A percentile compares a stretch with the other conserved stretches of the same genome.
phyloP scores from a whole-genome alignment of 2,888 invertebrate species.

The Drosophila glabriapex region DNA sequence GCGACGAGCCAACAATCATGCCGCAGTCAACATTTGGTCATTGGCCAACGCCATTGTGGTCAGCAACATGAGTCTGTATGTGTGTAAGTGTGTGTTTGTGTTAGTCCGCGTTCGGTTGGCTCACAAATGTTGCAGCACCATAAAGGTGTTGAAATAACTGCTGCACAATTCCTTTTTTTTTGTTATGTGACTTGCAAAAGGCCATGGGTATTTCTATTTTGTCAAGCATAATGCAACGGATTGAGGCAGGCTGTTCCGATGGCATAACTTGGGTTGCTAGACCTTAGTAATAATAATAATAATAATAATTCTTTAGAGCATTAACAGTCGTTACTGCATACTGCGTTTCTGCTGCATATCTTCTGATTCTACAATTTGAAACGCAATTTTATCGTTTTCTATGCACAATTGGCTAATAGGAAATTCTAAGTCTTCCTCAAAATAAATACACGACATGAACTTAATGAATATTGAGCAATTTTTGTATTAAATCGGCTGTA shows the following conservation, averaged over 20 bases:
- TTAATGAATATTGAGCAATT: background rate
- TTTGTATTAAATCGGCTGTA: background rate
- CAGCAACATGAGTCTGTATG: slow-evolving; percentile 24
- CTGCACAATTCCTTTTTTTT: slow-evolving; percentile 47
- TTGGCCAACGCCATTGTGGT: slow-evolving; percentile 64
- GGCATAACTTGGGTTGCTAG: background rate
- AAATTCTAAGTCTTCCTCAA: background rate
- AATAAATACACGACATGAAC: background rate
- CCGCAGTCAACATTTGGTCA: slow-evolving; percentile 46
- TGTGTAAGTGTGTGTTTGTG: slow-evolving; percentile 12
- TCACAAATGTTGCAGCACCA: slow-evolving; percentile 64
- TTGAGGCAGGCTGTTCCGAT: background rate
- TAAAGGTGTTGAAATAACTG: slow-evolving; percentile 79
- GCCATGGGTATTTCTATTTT: background rate
- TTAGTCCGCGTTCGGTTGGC: slow-evolving; percentile 26
- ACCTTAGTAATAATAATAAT: background rate
- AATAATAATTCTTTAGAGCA: background rate
- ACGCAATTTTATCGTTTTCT: no score
- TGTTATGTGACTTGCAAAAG: background rate
- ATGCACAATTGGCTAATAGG: background rate
- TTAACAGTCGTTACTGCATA: no score
- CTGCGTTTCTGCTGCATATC: no score
- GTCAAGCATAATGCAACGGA: background rate
- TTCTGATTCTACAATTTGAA: no score
- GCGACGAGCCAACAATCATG: slow-evolving; percentile 10